Evolutionary conservation across 2,888 invertebrate genomes (phyloP), one percentile per base, ranked within the genome.

Genomic region (Andrena haemorrhoa): DNA sequence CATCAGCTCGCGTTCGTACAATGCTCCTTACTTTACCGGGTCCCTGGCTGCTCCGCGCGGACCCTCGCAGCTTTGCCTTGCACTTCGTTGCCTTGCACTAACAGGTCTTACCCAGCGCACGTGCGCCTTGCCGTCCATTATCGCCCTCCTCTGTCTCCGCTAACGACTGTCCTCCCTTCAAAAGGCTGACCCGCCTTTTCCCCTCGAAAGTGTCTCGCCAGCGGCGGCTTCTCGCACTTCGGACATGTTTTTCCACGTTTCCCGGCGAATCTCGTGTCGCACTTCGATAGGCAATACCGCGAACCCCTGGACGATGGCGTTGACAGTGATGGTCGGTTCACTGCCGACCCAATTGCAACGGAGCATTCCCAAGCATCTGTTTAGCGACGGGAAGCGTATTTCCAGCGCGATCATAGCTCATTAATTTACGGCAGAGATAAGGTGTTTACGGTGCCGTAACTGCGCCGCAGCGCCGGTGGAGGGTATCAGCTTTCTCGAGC

Each of bases 41-140:
- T 26, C 49, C 58, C 65, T 66, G 70, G 60, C 69, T 53, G 70
- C 49, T 47, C 2, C 23, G 47, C 31, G 23, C 56, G 23, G 20
- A 64, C 65, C 64, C 47, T 31, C 33, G 33, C n/a, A 69, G 51
- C 61, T 47, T 41, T 49, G 63, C 71, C 31, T 68, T 71, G 75
- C 71, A 71, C 66, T 73, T 76, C 63, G 60, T 77, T 61, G 82
- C 80, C 83, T 83, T 70, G 70, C 53, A 41, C 65, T 61, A 61
- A 29, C 58, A 53, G 49, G 78, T 77, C 65, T 77, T 74, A 68
- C 58, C 47, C 69, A 20, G 41, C 35, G 20, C 29, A 51, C 68
- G 65, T 47, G 60, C 53, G 61, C 68, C 60, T 41, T 71, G 65
- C 26, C 81, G 53, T 75, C 66, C 79, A 71, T 78, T 79, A 77